Evolutionary conservation across 2,888 invertebrate genomes (phyloP), one percentile per base, ranked within the genome.

Genomic region (Chaetoderma sp.): DNA sequence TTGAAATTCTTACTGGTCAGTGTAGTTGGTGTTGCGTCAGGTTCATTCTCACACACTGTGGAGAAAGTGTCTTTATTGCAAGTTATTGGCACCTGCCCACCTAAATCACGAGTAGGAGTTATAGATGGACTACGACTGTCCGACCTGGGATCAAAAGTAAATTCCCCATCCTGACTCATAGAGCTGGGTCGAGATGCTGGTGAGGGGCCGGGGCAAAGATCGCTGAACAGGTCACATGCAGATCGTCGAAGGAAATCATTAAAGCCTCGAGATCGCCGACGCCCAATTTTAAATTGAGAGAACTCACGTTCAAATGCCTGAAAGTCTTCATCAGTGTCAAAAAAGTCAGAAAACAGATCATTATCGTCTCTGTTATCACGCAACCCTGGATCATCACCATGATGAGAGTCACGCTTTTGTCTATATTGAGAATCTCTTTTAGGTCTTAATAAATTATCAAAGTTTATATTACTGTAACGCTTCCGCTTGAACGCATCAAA

Each of bases 301-400:
- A 82, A 76, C 55, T 80, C 81, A n/a, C 73, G 66, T 58, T 82
- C 81, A 68, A 82, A 82, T 58, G 74, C 75, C 63, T 75, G 72
- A 67, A 82, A 82, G 63, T 78, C 78, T 50, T 78, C 77, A 59
- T 82, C 81, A 62, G 79, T 78, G 63, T 80, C 76, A 67, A 82
- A 82, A 62, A 82, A 82, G 57, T 82, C 81, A 28, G 75, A 57
- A 68, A 81, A 80, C n/a, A 74, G 69, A 58, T 78, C 78, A 45
- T 76, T 63, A 39, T 67, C 64, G 44, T 62, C 54, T 36, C 56
- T 32, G 6, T 50, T 59, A 39, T 57, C 39, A 36, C 60, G 54
- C 36, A 55, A 59, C 30, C 61, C 59, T n/a, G 49, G 57, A 33
- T 64, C 65, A 16, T 60, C 58, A 18, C 62, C 63, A 3, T 39